Conservation (phyloP, 2,113 vertebrate genomes). For the Scomber colias region DNA sequence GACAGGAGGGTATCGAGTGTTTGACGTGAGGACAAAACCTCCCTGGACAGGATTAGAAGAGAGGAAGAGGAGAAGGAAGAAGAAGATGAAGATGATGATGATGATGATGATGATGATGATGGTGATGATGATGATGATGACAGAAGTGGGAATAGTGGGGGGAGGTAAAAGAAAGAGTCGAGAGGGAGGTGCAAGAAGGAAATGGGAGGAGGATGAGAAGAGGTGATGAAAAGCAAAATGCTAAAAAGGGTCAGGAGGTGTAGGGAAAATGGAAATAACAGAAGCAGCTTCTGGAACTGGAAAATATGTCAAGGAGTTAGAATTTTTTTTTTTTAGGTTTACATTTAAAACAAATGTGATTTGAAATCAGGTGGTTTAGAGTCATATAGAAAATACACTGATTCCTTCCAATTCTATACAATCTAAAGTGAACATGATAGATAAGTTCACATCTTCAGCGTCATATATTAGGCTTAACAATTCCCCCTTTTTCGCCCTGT, state of each 20-base stretch:
- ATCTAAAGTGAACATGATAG: background rate
- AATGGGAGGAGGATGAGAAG: background rate
- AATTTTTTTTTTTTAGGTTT: background rate
- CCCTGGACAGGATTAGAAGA: constrained; percentile 6
- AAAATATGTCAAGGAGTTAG: background rate
- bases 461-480: too few relatives aligned
- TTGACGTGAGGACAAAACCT: constrained; percentile 53
- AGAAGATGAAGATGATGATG: background rate
- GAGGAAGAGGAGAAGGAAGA: background rate
- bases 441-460: background rate
- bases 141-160: background rate
- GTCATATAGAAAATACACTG: background rate
- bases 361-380: background rate
- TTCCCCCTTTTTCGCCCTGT: too few relatives aligned
- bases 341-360: background rate
- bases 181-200: background rate
- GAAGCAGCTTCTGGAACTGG: background rate
- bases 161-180: background rate
- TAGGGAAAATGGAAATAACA: background rate
- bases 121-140: background rate
- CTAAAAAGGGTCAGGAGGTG: background rate
- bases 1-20: constrained; percentile 66
- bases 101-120: background rate
- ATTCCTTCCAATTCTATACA: background rate
- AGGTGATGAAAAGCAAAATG: background rate